A percentile compares a stretch with the other conserved stretches of the same genome.
These are phyloP conservation scores for Hyles vespertilio DNA, from an alignment of 1,140 invertebrate genomes.

Conservation along the genomic window DNA sequence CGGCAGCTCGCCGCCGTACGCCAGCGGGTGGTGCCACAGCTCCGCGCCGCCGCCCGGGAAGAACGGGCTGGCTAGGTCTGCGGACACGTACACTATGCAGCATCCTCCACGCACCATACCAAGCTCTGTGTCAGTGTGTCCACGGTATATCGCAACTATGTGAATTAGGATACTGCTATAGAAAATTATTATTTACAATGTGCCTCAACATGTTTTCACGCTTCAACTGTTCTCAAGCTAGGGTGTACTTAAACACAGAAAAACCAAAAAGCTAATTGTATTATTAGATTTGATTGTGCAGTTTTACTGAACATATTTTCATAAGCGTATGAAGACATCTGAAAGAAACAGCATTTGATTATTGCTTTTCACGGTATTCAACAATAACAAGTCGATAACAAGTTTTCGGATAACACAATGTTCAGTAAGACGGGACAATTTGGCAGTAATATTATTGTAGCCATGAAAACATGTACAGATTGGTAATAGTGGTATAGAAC, in stretches of 20 bases:
- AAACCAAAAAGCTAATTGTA: no score
- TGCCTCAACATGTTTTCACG: conserved; percentile 53
- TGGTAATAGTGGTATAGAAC: conserved; percentile 52
- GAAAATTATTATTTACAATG: conserved; percentile 60
- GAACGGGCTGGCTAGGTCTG: conserved; percentile 95
- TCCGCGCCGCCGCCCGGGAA: conserved; percentile 91
- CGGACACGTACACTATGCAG: conserved; percentile 14
- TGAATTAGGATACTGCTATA: conserved; percentile 32
- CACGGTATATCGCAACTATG: conserved; percentile 10
- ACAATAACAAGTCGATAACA: no score
- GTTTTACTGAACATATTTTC: not conserved
- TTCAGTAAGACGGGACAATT: no score
- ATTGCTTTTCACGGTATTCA: no score
- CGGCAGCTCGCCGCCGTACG: conserved; percentile 88
- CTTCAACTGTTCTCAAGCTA: not conserved
- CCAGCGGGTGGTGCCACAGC: conserved; percentile 94
- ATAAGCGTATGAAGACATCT: not conserved
- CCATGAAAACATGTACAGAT: conserved; percentile 62
- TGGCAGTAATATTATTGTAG: conserved; percentile 9
- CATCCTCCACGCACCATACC: no score
- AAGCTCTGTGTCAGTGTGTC: no score
- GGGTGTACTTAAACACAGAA: no score
- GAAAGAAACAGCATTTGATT: conserved; percentile 1
- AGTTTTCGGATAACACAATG: no score
- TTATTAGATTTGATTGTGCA: no score